phyloP scores from a whole-genome alignment of 2,797 vertebrate species.

The Sardinella longiceps region DNA sequence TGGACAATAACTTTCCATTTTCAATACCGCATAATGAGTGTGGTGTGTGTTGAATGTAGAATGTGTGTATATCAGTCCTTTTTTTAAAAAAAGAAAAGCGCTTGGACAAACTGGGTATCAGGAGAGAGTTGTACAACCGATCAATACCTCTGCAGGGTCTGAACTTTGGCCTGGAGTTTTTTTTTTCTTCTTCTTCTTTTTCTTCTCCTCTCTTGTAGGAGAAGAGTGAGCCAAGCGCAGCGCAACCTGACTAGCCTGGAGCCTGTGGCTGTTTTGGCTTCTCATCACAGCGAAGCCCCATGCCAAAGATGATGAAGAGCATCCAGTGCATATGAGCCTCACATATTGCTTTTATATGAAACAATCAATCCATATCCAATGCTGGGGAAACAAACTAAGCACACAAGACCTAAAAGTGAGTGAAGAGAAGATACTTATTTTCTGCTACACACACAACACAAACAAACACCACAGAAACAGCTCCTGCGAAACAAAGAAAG shows the following conservation, averaged over 20 bases:
- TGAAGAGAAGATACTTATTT: background rate
- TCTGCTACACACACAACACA: background rate
- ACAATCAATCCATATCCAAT: slow-evolving; percentile 52
- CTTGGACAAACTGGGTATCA: background rate
- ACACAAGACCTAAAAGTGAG: background rate
- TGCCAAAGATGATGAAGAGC: slow-evolving; percentile 47
- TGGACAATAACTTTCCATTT: background rate
- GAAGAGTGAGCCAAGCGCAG: slow-evolving; percentile 43
- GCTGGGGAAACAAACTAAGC: slow-evolving; percentile 31
- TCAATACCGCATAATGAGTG: background rate
- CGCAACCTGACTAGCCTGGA: slow-evolving; percentile 46
- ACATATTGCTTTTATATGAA: slow-evolving; percentile 49
- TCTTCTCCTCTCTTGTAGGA: slow-evolving; percentile 28
- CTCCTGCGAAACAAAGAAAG: slow-evolving; percentile 11
- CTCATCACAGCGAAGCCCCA: slow-evolving; percentile 57
- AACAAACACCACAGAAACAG: background rate
- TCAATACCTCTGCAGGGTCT: slow-evolving; percentile 47
- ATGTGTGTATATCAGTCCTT: background rate
- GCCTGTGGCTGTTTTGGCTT: slow-evolving; percentile 62
- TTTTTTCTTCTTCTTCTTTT: background rate
- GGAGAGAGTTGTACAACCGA: background rate
- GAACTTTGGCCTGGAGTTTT: slow-evolving; percentile 54
- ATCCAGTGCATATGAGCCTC: slow-evolving; percentile 47
- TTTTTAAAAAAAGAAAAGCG: background rate
- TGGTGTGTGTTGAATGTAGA: background rate